Evolutionary conservation across 2,797 vertebrate genomes (phyloP), one percentile per base, ranked within the genome.

Genomic region (Cyclura pinguis): DNA sequence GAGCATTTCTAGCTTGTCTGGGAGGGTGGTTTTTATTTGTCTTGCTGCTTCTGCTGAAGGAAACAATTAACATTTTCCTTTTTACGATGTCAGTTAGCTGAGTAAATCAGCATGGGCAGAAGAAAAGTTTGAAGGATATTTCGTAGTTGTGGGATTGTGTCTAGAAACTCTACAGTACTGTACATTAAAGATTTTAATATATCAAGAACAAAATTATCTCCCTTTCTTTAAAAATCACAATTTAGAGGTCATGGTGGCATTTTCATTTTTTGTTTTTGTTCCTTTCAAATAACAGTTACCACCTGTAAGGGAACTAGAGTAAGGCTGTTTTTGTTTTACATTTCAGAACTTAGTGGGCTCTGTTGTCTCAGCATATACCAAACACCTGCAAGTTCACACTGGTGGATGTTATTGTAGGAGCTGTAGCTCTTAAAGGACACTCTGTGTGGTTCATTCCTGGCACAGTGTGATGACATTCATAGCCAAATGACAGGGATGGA

Each of bases 61-160:
- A 89, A 89, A 57, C n/a, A 62, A 84, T 85, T 85, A 80, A 88
- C 22, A 18, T 89, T 82, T 86, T 87, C 52, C 73, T 89, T 89
- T 80, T 88, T 80, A 0, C 72, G 76, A n/a, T 83, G 85, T 83
- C 87, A 5, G 24, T 88, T 87, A 73, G 27, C 78, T 80, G 12
- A 57, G 67, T 91, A 87, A 86, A 78, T 13, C 27, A 78, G 55
- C 80, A 88, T 74, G 82, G 62, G 69, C 18, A 91, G 91, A n/a
- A 62, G 87, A 85, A 62, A 64, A 32, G 88, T 92, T 92, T 89
- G 88, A 92, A 92, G 72, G 80, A 73, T 89, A 84, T 89, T 88
- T 12, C 10, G 16, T n/a, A 52, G 64, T 80, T 88, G 72, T 47
- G 22, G 81, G 83, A 74, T 38, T 87, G 42, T 87, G 85, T 55